phyloP scores from a whole-genome alignment of 2,797 vertebrate species.

The Diglossa cyanea region DNA sequence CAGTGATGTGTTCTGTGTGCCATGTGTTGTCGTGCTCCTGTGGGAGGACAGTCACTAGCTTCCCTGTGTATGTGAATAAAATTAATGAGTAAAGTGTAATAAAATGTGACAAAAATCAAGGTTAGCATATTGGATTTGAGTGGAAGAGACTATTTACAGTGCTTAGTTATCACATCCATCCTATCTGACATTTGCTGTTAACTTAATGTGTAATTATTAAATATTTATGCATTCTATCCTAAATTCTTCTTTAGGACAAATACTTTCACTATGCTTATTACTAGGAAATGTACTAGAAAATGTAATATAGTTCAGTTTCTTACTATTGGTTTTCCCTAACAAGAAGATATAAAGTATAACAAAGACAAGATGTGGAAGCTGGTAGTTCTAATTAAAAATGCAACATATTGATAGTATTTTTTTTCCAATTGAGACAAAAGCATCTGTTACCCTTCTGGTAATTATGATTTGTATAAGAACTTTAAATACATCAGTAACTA shows the following conservation, averaged over 20 bases:
- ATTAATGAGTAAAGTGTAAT: slow-evolving; percentile 5
- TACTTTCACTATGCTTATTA: background rate
- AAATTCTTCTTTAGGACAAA: background rate
- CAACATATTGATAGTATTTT: background rate
- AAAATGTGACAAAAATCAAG: slow-evolving; percentile 25
- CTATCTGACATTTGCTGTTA: background rate
- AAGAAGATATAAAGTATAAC: background rate
- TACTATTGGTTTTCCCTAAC: background rate
- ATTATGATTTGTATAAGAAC: background rate
- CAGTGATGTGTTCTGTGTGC: background rate
- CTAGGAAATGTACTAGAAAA: background rate
- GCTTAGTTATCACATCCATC: background rate
- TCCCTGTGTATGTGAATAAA: background rate
- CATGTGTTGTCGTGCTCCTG: background rate
- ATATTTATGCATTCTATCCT: background rate
- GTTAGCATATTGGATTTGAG: slow-evolving; percentile 15
- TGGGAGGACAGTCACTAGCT: background rate
- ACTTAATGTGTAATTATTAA: background rate
- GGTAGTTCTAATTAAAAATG: background rate
- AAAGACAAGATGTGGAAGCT: background rate
- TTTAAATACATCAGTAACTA: background rate
- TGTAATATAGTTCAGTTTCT: background rate
- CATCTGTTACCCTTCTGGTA: background rate
- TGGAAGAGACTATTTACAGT: background rate
- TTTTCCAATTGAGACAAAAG: slow-evolving; percentile 6